Percentiles rank a stretch among this genome's conserved stretches.
Conservation (phyloP, 2,797 vertebrate genomes). For the Sebastes vulpes region DNA sequence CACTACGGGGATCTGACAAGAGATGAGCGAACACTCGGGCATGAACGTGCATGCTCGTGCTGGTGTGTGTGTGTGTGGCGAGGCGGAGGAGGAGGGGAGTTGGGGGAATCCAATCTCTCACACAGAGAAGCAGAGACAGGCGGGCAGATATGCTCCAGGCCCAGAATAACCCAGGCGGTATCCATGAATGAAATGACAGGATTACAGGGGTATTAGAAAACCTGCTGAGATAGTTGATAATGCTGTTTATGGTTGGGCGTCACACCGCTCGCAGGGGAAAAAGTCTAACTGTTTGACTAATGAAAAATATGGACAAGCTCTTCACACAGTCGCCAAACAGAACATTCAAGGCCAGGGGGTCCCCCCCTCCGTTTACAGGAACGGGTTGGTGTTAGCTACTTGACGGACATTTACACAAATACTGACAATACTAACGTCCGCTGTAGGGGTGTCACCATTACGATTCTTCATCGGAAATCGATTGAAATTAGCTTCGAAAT, state of each 20-base stretch:
- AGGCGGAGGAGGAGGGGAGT: conserved; percentile 31
- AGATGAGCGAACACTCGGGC: conserved; percentile 47
- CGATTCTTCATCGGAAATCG: no score
- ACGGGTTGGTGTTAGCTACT: conserved; percentile 13
- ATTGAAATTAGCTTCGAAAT: no score
- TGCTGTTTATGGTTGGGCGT: conserved; percentile 74
- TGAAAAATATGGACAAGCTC: conserved; percentile 78
- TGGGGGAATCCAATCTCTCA: conserved; percentile 85
- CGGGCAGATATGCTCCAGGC: conserved; percentile 75
- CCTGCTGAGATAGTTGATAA: conserved; percentile 86
- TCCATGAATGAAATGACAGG: conserved; percentile 87
- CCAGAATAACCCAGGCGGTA: conserved; percentile 77
- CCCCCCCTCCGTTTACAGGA: conserved; percentile 3
- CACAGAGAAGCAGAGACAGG: conserved; percentile 82
- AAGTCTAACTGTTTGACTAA: conserved; percentile 83
- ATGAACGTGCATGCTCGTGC: background rate
- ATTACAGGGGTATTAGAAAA: conserved; percentile 86
- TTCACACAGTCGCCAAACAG: conserved; percentile 51
- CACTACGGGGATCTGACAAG: conserved; percentile 55
- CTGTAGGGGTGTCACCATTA: no score
- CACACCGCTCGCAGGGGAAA: conserved; percentile 55
- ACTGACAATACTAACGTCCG: background rate
- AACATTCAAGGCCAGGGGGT: conserved; percentile 58
- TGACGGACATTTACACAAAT: conserved; percentile 41
- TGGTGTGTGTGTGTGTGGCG: conserved; percentile 11